These are phyloP conservation scores for Heliconius ethilla DNA, from an alignment of 2,888 invertebrate genomes.

Conservation along the genomic window DNA sequence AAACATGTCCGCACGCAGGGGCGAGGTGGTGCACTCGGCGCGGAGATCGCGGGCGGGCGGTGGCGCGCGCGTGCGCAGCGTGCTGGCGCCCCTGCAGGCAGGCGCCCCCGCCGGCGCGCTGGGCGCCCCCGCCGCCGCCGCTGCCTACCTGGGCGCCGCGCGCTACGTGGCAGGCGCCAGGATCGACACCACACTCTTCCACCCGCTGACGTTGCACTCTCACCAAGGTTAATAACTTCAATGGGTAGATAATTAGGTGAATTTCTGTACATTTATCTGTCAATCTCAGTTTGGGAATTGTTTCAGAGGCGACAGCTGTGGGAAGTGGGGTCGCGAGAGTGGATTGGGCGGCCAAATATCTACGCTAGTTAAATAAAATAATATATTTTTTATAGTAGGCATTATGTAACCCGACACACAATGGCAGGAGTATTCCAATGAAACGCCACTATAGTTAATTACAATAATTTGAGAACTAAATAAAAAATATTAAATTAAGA, in stretches of 20 bases:
- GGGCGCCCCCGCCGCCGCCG: conserved; percentile 80
- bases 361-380: conserved; percentile 56
- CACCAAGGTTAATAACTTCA: conserved; percentile 57
- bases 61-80: conserved; percentile 48
- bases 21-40: conserved; percentile 62
- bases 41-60: conserved; percentile 45
- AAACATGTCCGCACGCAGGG: conserved; percentile 51
- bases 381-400: background rate
- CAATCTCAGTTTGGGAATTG: conserved; percentile 4
- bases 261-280: background rate
- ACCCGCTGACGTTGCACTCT: conserved; percentile 64
- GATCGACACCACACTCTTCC: conserved; percentile 76
- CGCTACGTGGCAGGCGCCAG: conserved; percentile 88
- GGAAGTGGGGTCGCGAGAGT: conserved; percentile 79
- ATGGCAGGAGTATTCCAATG: background rate
- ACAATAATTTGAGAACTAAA: background rate
- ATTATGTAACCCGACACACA: background rate
- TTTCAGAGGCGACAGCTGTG: conserved; percentile 66
- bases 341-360: conserved; percentile 92
- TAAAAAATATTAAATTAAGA: background rate
- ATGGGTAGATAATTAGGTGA: background rate
- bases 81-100: conserved; percentile 49
- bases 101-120: conserved; percentile 37
- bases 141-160: conserved; percentile 89
- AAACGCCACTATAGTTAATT: background rate